A percentile compares a stretch with the other conserved stretches of the same genome.
Evolutionary conservation across 2,797 vertebrate genomes (phyloP).

Genomic region (Gastrophryne carolinensis): DNA sequence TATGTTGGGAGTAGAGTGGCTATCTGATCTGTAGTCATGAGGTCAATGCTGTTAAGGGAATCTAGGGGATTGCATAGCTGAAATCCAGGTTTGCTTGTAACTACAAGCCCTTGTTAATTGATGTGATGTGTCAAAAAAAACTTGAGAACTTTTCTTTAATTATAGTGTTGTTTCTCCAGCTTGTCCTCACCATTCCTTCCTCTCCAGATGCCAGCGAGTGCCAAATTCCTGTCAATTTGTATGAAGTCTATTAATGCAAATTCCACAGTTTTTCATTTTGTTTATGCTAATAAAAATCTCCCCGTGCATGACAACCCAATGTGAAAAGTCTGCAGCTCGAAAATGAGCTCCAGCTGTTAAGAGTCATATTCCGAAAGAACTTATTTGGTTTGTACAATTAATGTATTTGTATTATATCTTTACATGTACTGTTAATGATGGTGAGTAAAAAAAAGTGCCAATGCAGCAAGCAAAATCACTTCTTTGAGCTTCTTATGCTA

Average conservation of each 20-base stretch:
- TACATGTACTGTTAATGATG: too few species aligned
- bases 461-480: too few species aligned
- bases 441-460: too few species aligned
- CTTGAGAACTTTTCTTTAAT: conserved; percentile 6
- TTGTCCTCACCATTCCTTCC: neutral
- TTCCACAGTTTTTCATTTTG: conserved; percentile 73
- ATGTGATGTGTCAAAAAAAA: neutral
- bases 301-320: conserved; percentile 66
- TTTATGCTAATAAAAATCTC: conserved; percentile 73
- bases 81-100: too few species aligned
- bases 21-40: too few species aligned
- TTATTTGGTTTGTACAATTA: conserved; percentile 58
- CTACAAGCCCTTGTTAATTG: too few species aligned
- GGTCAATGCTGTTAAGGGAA: too few species aligned
- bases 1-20: too few species aligned
- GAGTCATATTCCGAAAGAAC: conserved; percentile 65
- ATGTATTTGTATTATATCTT: neutral
- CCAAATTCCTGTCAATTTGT: conserved; percentile 72
- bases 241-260: conserved; percentile 72
- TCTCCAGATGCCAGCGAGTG: conserved; percentile 50
- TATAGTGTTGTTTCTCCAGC: neutral
- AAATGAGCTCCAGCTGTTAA: conserved; percentile 74
- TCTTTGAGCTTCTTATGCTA: too few species aligned
- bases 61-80: too few species aligned
- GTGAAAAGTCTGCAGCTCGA: conserved; percentile 67